A percentile compares a stretch with the other conserved stretches of the same genome.
Evolutionary conservation across 2,888 invertebrate species (phyloP).

Genomic region (Meloe dianella): DNA sequence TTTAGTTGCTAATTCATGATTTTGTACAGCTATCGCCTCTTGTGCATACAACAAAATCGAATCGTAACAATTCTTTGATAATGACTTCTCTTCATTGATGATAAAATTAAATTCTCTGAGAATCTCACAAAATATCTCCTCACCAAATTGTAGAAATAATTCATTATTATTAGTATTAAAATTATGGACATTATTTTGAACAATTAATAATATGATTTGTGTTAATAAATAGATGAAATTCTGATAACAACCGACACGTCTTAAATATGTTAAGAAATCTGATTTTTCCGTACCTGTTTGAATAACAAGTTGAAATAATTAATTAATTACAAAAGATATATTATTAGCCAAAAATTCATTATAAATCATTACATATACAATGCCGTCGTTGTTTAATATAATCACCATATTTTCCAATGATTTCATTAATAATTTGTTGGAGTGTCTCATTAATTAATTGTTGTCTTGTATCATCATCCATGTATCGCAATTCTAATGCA

Average conservation of each 20-base stretch:
- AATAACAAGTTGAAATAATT: neutral
- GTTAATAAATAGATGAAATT: conserved; percentile 47
- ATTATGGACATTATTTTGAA: conserved; percentile 40
- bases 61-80: conserved; percentile 32
- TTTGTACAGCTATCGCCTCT: conserved; percentile 53
- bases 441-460: conserved; percentile 48
- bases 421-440: conserved; percentile 44
- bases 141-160: conserved; percentile 41
- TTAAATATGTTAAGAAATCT: conserved; percentile 43
- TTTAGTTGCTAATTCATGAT: conserved; percentile 47
- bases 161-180: conserved; percentile 27
- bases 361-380: conserved; percentile 33
- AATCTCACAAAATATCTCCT: conserved; percentile 48
- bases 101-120: conserved; percentile 48
- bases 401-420: conserved; percentile 47
- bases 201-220: conserved; percentile 43
- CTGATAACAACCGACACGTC: conserved; percentile 44
- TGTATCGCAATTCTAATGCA: conserved; percentile 29
- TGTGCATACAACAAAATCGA: conserved; percentile 48
- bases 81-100: neutral
- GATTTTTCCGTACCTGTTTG: conserved; percentile 28
- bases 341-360: neutral
- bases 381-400: conserved; percentile 39
- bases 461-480: conserved; percentile 14
- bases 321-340: too few relatives aligned